These are phyloP conservation scores for Thymelicus acteon DNA, from an alignment of 2,888 invertebrate species.

Conservation along the genomic window DNA sequence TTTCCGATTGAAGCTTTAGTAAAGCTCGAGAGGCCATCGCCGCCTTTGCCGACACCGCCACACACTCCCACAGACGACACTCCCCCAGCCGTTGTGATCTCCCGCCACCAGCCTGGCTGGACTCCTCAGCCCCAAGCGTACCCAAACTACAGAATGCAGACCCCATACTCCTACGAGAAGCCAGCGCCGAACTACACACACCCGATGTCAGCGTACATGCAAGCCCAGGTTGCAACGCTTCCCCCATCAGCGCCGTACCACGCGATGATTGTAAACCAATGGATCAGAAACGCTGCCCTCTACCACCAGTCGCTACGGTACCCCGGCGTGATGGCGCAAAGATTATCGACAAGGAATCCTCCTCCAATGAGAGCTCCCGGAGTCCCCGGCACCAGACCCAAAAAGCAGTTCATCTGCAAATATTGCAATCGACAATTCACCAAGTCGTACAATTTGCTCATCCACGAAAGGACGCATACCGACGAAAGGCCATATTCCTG, in stretches of 20 bases:
- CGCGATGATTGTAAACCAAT: slow-evolving; percentile 89
- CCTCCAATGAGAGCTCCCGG: slow-evolving; percentile 84
- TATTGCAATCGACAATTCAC: slow-evolving; percentile 99
- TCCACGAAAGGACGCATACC: slow-evolving; percentile 98
- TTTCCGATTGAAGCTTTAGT: slow-evolving; percentile 85
- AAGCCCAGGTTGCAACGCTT: slow-evolving; percentile 76
- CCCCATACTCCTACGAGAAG: slow-evolving; percentile 74
- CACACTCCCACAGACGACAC: slow-evolving; percentile 89
- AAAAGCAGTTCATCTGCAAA: slow-evolving; percentile 97
- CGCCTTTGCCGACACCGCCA: slow-evolving; percentile 89
- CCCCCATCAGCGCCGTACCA: slow-evolving; percentile 81
- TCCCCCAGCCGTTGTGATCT: slow-evolving; percentile 77
- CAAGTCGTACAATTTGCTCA: slow-evolving; percentile 98
- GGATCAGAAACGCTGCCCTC: slow-evolving; percentile 89
- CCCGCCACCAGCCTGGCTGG: slow-evolving; percentile 72
- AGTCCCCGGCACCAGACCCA: slow-evolving; percentile 86
- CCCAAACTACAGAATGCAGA: slow-evolving; percentile 71
- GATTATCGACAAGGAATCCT: slow-evolving; percentile 80
- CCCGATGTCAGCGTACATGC: slow-evolving; percentile 76
- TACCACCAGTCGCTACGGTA: slow-evolving; percentile 86
- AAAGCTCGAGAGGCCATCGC: slow-evolving; percentile 85
- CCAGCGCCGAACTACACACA: slow-evolving; percentile 67
- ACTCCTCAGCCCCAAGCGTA: slow-evolving; percentile 67
- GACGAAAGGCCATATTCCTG: slow-evolving; percentile 98
- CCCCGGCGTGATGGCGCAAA: slow-evolving; percentile 76